Percentiles rank a stretch among this genome's conserved stretches.
Conservation (phyloP, 2,797 vertebrate genomes). For the Sphenopsis melanotis region DNA sequence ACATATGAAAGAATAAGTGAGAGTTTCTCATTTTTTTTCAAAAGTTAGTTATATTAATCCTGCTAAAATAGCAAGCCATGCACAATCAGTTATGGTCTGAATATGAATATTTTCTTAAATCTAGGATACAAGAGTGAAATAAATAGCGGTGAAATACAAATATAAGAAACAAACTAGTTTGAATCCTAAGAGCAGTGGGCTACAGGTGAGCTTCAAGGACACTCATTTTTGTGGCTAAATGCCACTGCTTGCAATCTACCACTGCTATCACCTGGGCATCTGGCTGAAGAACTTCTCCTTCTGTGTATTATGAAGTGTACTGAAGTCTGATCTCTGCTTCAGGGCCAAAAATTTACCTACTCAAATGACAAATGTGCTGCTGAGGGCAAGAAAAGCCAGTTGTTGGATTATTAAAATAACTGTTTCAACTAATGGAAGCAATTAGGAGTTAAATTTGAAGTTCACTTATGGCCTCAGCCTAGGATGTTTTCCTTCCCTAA, state of each 20-base stretch:
- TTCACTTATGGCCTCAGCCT: neutral
- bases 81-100: neutral
- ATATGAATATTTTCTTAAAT: neutral
- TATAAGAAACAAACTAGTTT: neutral
- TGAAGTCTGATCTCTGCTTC: neutral
- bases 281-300: neutral
- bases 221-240: neutral
- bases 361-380: neutral
- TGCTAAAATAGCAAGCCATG: neutral
- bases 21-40: neutral
- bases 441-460: neutral
- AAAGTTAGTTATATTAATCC: neutral
- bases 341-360: neutral
- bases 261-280: fast-evolving
- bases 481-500: neutral
- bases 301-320: fast-evolving
- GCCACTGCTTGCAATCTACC: neutral
- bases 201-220: neutral
- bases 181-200: neutral
- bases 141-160: neutral
- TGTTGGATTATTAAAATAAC: neutral
- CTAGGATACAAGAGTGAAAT: neutral
- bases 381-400: neutral
- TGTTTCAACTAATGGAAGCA: neutral
- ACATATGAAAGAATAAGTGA: neutral